Evolutionary conservation across 2,797 vertebrate genomes (phyloP), one percentile per base, ranked within the genome.

Genomic region (Trachurus trachurus): DNA sequence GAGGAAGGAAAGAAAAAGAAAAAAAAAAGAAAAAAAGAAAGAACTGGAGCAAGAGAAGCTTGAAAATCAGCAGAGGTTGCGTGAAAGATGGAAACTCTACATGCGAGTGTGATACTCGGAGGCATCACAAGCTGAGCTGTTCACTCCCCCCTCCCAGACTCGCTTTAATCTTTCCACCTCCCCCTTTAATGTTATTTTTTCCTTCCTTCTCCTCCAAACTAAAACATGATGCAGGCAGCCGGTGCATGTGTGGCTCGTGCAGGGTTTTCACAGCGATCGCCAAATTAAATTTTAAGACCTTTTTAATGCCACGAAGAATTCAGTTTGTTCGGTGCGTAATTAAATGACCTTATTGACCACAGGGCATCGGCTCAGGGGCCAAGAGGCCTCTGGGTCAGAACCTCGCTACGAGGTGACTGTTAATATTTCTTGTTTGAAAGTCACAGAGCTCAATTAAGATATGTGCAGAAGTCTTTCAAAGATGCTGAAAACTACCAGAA

Each of bases 81-180:
- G 72, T 66, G 63, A 83, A 81, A 71, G 61, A 76, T 17, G 56
- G 22, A 26, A 40, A 39, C 34, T 29, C 16, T 11, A 12, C 21
- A 2, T 34, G 58, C 42, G 53, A 71, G 37, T 67, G 31, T 45
- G 64, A 53, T 52, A 61, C 47, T 61, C 3, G n/a, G 31, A 60
- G 44, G 57, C 53, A n/a, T 34, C 2, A 2, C 1, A 17, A 42
- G 49, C 54, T 64, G 57, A 66, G 54, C n/a, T 34, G 16, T 37
- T 64, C 26, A 16, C 50, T 3, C 39, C 39, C 9, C 21, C 16
- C 34, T 3, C 26, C 26, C 31, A 34, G 5, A 34, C 31, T 34
- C 5, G 31, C 44, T 81, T 78, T 82, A 59, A 61, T 76, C 64
- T 61, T 54, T 26, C 9, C 9, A 40, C 9, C 39, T 1, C 40